A percentile compares a stretch with the other conserved stretches of the same genome.
Evolutionary conservation across 2,797 vertebrate genomes (phyloP).

Genomic region (Todus mexicanus): DNA sequence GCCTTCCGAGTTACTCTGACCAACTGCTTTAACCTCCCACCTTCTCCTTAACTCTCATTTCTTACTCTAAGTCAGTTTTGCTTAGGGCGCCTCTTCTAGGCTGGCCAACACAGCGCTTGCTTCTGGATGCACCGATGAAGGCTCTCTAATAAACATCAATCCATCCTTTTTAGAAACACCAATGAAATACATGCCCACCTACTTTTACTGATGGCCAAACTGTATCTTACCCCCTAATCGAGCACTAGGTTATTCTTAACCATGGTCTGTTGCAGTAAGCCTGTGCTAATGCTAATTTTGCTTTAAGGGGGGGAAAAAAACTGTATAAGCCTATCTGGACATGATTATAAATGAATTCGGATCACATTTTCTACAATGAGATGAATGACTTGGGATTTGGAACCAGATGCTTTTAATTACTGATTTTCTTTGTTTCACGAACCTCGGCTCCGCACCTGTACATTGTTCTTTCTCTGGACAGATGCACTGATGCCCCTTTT

Average conservation of each 20-base stretch:
- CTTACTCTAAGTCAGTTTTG: neutral
- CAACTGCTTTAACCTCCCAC: neutral
- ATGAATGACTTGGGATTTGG: conserved; percentile 51
- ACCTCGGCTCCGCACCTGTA: conserved; percentile 36
- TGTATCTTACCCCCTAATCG: neutral
- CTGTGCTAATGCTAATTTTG: conserved; percentile 9
- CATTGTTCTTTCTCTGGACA: conserved; percentile 54
- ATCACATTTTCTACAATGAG: conserved; percentile 61
- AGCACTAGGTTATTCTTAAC: neutral
- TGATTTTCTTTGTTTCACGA: conserved; percentile 39
- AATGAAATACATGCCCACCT: neutral
- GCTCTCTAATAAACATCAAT: neutral
- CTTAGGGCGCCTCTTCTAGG: neutral
- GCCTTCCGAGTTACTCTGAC: neutral
- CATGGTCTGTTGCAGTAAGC: neutral
- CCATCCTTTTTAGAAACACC: neutral
- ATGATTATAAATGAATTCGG: conserved; percentile 61
- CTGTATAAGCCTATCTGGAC: conserved; percentile 26
- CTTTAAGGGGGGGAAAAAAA: neutral
- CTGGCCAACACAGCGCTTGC: neutral
- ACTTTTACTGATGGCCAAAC: neutral
- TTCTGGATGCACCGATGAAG: neutral
- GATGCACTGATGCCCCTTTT: conserved; percentile 62
- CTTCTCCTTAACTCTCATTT: neutral
- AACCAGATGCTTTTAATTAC: conserved; percentile 45